Base-by-base conservation (phyloP, 1,140 invertebrate species). In the Pemphigus obesinymphae region DNA sequence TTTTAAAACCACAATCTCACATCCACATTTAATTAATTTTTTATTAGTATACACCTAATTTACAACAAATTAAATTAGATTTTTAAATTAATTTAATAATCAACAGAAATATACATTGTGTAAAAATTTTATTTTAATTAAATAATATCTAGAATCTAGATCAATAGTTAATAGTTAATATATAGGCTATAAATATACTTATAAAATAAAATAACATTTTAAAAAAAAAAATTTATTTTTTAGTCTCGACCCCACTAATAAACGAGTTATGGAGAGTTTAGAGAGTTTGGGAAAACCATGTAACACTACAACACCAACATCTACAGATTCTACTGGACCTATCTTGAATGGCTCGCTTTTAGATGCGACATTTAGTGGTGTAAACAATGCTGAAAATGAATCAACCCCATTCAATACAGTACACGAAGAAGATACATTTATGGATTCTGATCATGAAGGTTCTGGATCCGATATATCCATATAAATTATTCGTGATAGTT, bases 171-270 rank as follows among this genome's bases (percentile, higher is more conserved):
- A 45, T 45, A 11, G 8, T 11, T 45, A n/a, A n/a, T 11, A 45
- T 45, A 11, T n/a, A n/a, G n/a, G n/a, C n/a, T n/a, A n/a, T n/a
- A n/a, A n/a, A n/a, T 11, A 45, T 45, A n/a, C 4, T 45, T 45
- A 45, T 6, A 40, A 40, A 40, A 40, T 40, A 45, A 45, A 45
- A 45, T 45, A 45, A 45, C 10, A 45, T 45, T 45, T 45, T 11
- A 45, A 20, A 45, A 45, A 34, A 73, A 29, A 73, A 29, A 3
- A 29, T 20, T 50, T 13, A 31, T 63, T 53, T 82, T 84, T 31
- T 83, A 92, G 92, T 84, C 86, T 93, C 82, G 92, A 93, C 86
- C 92, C 92, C 17, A 90, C 87, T 61, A 93, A 93, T 85, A 88
- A 89, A 50, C 88, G 90, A 85, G 92, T 92, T n/a, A 85, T 90